Percentiles rank a stretch among this genome's conserved stretches.
Conservation (phyloP, 2,888 invertebrate species). For the Zaprionus lineosus region DNA sequence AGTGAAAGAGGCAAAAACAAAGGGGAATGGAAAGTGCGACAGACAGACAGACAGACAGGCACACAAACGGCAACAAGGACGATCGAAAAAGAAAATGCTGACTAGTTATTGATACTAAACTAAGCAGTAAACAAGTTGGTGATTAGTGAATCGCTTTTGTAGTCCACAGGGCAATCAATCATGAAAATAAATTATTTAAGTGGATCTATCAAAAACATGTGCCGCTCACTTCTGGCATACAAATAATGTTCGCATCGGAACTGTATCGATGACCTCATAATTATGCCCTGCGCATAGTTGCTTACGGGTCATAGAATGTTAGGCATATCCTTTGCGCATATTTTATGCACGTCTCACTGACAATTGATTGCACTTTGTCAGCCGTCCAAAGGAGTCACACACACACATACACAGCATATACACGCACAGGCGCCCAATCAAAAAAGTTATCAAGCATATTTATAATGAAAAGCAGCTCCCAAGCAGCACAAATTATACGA, state of each 20-base stretch:
- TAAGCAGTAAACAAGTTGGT: slow-evolving; percentile 25
- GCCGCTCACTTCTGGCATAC: not conserved
- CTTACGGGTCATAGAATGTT: too few species aligned
- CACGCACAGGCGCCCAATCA: slow-evolving; percentile 14
- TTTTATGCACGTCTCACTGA: slow-evolving; percentile 10
- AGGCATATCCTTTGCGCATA: slow-evolving; percentile 1
- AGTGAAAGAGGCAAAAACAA: too few species aligned
- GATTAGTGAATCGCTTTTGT: slow-evolving; percentile 37
- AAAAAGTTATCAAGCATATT: slow-evolving; percentile 31
- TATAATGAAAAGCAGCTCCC: not conserved
- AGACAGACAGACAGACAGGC: not conserved
- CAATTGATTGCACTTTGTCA: slow-evolving; percentile 4
- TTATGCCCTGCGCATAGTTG: slow-evolving; percentile 12
- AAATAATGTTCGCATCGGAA: not conserved
- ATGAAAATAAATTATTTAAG: slow-evolving; percentile 46
- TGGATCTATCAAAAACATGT: slow-evolving; percentile 3
- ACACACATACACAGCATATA: not conserved
- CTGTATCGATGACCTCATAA: slow-evolving; percentile 33
- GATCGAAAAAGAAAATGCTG: slow-evolving; percentile 4
- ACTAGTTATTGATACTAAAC: too few species aligned
- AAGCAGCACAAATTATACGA: slow-evolving; percentile 26
- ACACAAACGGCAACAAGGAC: too few species aligned
- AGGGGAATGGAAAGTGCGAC: not conserved
- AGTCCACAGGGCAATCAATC: slow-evolving; percentile 37
- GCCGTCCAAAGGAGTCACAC: not conserved